These are phyloP conservation scores for Zaprionus bogoriensis DNA, from an alignment of 2,888 invertebrate genomes.

Conservation along the genomic window DNA sequence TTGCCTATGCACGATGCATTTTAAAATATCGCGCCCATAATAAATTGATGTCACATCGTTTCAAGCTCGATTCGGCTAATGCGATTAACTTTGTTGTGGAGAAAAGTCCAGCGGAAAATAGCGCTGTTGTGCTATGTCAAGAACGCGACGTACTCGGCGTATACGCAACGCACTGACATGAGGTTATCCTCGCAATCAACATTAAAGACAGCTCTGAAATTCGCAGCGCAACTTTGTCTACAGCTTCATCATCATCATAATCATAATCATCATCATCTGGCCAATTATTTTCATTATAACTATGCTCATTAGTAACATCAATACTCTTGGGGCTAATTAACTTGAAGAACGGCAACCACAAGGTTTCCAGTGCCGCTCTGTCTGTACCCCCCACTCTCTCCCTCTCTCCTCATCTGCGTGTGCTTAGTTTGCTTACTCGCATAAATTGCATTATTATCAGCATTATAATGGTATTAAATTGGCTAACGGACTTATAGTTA, in stretches of 20 bases:
- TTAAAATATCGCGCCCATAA: slow-evolving; percentile 44
- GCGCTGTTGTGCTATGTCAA: slow-evolving; percentile 26
- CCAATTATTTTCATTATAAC: slow-evolving; percentile 30
- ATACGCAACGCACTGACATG: slow-evolving; percentile 31
- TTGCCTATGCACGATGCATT: slow-evolving; percentile 39
- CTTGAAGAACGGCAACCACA: neutral
- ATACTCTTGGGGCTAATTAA: slow-evolving; percentile 41
- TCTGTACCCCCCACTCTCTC: no score
- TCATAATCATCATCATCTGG: slow-evolving; percentile 9
- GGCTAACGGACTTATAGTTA: slow-evolving; percentile 14
- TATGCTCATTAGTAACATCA: slow-evolving; percentile 32
- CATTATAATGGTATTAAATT: slow-evolving; percentile 33
- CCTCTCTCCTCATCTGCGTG: no score
- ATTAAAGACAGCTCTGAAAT: slow-evolving; percentile 37
- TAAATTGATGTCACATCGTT: slow-evolving; percentile 46
- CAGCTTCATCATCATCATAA: slow-evolving; percentile 33
- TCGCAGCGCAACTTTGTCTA: slow-evolving; percentile 33
- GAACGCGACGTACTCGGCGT: slow-evolving; percentile 23
- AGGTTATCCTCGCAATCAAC: slow-evolving; percentile 46
- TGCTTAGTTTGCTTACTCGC: slow-evolving; percentile 22
- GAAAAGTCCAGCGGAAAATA: no score
- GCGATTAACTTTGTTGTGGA: slow-evolving; percentile 38
- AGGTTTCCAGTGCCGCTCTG: neutral
- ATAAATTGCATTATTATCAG: slow-evolving; percentile 53
- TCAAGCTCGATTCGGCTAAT: slow-evolving; percentile 43